Percentiles rank a stretch among this genome's conserved stretches.
Evolutionary conservation across 35 echinoderm and acorn worm species (phyloP).

Genomic region (Chiridota heheva): DNA sequence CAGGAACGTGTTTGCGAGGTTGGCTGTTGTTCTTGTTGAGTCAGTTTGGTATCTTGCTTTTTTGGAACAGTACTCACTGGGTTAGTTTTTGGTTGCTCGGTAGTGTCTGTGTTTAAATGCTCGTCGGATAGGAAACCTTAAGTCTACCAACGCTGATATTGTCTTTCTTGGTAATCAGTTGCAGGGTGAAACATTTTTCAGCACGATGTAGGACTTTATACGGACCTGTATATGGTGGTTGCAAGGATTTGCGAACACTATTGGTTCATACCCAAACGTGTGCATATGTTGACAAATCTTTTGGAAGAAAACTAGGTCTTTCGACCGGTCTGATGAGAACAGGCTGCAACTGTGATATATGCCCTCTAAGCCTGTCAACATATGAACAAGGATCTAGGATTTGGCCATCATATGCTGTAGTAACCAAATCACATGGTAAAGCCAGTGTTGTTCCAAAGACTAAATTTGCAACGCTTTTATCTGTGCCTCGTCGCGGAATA

Average conservation of each 20-base stretch:
- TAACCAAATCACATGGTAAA: neutral
- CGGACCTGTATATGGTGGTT: constrained; percentile 38
- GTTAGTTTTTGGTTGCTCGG: no score
- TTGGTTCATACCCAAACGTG: constrained; percentile 18
- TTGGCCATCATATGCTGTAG: neutral
- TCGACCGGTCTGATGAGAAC: neutral
- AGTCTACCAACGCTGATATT: constrained; percentile 28
- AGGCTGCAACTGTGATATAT: neutral
- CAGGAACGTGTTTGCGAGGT: no score
- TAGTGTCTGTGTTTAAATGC: no score
- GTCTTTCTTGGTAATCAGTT: neutral
- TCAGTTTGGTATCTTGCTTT: no score
- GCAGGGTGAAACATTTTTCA: constrained; percentile 32
- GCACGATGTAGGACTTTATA: constrained; percentile 29
- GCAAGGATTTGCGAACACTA: constrained; percentile 31
- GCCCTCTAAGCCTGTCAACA: neutral
- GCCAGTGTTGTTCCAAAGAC: neutral
- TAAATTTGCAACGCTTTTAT: neutral
- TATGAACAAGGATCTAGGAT: neutral
- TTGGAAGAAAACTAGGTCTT: neutral
- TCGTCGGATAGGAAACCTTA: no score
- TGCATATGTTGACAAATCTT: neutral
- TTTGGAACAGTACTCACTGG: no score
- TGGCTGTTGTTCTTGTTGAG: no score
- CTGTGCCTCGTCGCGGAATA: neutral